These are phyloP conservation scores for Epirrhoe tristata DNA, from an alignment of 2,888 invertebrate species.

Conservation along the genomic window DNA sequence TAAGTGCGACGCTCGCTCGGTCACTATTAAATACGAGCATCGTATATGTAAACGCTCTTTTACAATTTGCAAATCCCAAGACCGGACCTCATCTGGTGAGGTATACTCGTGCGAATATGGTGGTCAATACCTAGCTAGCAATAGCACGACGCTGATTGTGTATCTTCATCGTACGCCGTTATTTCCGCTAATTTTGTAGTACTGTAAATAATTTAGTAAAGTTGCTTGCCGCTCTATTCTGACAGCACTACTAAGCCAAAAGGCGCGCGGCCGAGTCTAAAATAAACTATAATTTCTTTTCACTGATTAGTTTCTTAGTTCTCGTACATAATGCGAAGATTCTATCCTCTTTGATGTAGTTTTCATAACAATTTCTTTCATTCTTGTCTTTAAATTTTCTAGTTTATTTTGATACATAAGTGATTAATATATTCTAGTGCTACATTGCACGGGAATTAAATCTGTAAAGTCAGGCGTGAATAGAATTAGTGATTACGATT, in stretches of 20 bases:
- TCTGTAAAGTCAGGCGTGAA: too few relatives aligned
- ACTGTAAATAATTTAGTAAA: neutral
- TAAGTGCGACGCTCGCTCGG: too few relatives aligned
- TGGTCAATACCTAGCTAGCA: constrained; percentile 1
- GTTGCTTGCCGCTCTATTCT: constrained; percentile 11
- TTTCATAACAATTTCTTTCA: too few relatives aligned
- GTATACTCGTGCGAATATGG: constrained; percentile 3
- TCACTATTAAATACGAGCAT: too few relatives aligned
- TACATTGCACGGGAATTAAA: too few relatives aligned
- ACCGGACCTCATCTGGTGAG: neutral
- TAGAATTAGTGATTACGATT: too few relatives aligned
- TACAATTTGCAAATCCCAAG: neutral
- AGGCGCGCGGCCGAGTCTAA: neutral
- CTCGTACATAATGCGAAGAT: neutral
- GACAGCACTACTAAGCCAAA: neutral
- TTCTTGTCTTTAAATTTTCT: too few relatives aligned
- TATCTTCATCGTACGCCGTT: constrained; percentile 12
- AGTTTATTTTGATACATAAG: too few relatives aligned
- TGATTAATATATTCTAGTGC: too few relatives aligned
- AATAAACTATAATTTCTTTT: neutral
- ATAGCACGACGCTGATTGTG: constrained; percentile 17
- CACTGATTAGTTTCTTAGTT: neutral
- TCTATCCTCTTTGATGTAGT: neutral
- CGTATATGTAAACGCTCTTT: too few relatives aligned
- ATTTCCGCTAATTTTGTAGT: constrained; percentile 6